Evolutionary conservation across 1,140 invertebrate species (phyloP).

Genomic region (Magallana gigas): DNA sequence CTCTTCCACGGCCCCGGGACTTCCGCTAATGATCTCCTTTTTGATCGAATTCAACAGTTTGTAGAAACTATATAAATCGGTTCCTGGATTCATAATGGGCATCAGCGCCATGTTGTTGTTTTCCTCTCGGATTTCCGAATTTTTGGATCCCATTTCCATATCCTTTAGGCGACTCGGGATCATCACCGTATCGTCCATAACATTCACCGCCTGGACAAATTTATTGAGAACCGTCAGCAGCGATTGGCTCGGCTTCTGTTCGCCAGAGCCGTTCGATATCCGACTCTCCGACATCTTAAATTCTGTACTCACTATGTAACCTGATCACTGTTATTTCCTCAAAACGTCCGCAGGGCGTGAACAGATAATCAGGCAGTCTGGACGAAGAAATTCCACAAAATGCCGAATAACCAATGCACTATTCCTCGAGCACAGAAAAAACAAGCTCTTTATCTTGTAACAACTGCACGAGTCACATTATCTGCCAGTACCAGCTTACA

Average conservation of each 20-base stretch:
- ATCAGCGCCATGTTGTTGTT: slow-evolving; percentile 64
- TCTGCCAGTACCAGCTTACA: neutral
- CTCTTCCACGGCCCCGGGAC: slow-evolving; percentile 45
- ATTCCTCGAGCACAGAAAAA: neutral
- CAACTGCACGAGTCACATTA: neutral
- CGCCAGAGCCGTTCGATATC: neutral
- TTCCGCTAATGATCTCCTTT: slow-evolving; percentile 65
- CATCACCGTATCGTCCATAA: slow-evolving; percentile 72
- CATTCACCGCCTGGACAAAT: slow-evolving; percentile 68
- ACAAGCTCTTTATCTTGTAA: neutral
- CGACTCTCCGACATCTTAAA: neutral
- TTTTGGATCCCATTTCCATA: slow-evolving; percentile 59
- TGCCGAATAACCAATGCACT: neutral
- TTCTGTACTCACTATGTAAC: too few relatives aligned
- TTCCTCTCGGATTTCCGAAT: slow-evolving; percentile 55
- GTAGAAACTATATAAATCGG: slow-evolving; percentile 69
- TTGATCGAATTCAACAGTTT: slow-evolving; percentile 67
- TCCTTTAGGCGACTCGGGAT: slow-evolving; percentile 70
- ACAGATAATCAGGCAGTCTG: neutral
- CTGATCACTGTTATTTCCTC: neutral
- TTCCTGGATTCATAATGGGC: slow-evolving; percentile 50
- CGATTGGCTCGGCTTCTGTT: slow-evolving; percentile 47
- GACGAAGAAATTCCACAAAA: too few relatives aligned
- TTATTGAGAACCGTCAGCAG: slow-evolving; percentile 66
- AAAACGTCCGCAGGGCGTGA: neutral